These are phyloP conservation scores for Cephalopachus bancanus DNA, from an alignment of 2,797 vertebrate genomes.

Conservation along the genomic window DNA sequence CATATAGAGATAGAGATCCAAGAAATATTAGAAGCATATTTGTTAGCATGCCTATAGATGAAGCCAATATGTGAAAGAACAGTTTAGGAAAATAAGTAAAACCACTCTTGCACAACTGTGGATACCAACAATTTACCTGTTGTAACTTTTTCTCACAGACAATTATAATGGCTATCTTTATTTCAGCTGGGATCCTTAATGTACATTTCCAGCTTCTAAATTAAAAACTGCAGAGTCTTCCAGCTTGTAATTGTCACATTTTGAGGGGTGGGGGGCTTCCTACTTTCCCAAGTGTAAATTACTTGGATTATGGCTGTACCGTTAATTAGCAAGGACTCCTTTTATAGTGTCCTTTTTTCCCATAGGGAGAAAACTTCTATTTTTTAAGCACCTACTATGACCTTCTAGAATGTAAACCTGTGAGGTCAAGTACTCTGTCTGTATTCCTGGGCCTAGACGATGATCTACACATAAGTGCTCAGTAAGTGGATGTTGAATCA, in stretches of 20 bases:
- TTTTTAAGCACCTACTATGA: neutral
- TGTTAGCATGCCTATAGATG: neutral
- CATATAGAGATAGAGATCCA: neutral
- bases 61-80: neutral
- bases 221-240: neutral
- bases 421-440: neutral
- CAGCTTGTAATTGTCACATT: neutral
- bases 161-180: neutral
- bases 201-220: neutral
- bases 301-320: neutral
- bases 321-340: conserved; percentile 20
- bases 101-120: neutral
- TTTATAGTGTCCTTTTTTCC: neutral
- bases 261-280: neutral
- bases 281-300: neutral
- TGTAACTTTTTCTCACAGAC: neutral
- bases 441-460: neutral
- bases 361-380: neutral
- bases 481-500: neutral
- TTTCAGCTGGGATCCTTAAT: neutral
- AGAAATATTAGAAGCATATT: neutral
- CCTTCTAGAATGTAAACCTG: neutral
- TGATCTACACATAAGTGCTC: neutral
- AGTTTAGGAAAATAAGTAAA: conserved; percentile 11
- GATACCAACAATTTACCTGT: neutral